phyloP scores from a whole-genome alignment of 37 sponge, comb jelly and placozoan genomes.

The Chondrilla cf. caribensis region DNA sequence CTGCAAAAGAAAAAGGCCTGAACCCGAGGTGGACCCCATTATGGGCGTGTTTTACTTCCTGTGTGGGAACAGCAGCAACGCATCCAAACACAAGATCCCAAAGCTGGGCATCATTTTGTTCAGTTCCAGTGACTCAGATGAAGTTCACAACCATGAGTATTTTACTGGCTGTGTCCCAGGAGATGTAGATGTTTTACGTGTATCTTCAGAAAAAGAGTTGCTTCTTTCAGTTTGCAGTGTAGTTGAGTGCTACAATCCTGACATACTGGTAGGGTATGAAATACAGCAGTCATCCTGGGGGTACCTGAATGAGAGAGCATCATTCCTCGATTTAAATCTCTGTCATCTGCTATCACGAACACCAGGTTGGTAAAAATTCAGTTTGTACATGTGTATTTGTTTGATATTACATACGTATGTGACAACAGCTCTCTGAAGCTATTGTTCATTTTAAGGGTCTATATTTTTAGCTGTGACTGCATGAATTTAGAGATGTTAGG shows the following conservation, averaged over 20 bases:
- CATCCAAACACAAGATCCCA: neutral
- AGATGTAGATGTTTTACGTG: slow-evolving; percentile 37
- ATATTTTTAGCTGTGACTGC: no score
- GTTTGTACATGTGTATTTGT: no score
- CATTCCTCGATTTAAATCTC: slow-evolving; percentile 60
- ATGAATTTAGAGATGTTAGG: no score
- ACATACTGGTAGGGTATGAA: slow-evolving; percentile 91
- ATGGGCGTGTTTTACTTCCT: slow-evolving; percentile 75
- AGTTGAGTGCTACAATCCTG: slow-evolving; percentile 73
- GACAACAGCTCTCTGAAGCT: no score
- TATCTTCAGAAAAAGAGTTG: slow-evolving; percentile 55
- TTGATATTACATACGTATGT: no score
- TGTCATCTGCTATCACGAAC: slow-evolving; percentile 62
- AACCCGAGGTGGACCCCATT: slow-evolving; percentile 82
- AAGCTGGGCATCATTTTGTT: neutral
- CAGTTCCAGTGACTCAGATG: neutral
- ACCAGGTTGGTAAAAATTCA: slow-evolving; percentile 63
- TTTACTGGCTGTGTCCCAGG: slow-evolving; percentile 19
- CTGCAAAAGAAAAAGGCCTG: slow-evolving; percentile 57
- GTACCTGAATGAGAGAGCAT: slow-evolving; percentile 83
- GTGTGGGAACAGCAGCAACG: slow-evolving; percentile 40
- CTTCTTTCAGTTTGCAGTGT: slow-evolving; percentile 44
- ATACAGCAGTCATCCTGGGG: slow-evolving; percentile 88
- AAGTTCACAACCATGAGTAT: neutral
- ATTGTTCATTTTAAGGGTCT: no score